phyloP scores from a whole-genome alignment of 2,888 invertebrate species.

The Syrphus vitripennis region DNA sequence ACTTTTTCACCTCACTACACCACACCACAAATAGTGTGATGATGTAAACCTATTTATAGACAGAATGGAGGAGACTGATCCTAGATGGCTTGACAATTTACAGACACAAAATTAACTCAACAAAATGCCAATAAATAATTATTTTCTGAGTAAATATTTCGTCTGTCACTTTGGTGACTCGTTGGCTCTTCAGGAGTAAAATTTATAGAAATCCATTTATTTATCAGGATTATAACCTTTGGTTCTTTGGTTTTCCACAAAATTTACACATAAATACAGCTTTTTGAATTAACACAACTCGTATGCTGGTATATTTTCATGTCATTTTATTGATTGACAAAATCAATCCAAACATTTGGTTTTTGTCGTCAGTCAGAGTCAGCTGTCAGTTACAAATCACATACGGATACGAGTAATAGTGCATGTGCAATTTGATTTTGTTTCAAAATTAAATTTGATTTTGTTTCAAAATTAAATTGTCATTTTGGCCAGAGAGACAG shows the following conservation, averaged over 20 bases:
- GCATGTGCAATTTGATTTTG: background rate
- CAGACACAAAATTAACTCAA: constrained; percentile 24
- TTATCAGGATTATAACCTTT: background rate
- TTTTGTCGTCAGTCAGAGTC: background rate
- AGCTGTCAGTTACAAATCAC: background rate
- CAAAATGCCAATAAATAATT: constrained; percentile 38
- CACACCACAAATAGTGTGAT: background rate
- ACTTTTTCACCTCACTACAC: too few species aligned
- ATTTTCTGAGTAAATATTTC: constrained; percentile 21
- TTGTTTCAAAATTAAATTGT: constrained; percentile 12
- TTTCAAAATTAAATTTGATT: constrained; percentile 6
- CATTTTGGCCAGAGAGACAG: background rate
- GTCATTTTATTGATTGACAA: constrained; percentile 1
- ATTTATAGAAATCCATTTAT: background rate
- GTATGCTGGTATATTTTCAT: background rate
- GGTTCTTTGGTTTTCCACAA: background rate
- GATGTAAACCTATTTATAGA: background rate
- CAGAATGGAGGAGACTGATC: background rate
- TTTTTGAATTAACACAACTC: background rate
- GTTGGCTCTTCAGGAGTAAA: background rate
- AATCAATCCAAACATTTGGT: background rate
- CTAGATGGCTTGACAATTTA: background rate
- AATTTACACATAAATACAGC: background rate
- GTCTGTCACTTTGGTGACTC: background rate
- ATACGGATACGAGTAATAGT: background rate